Evolutionary conservation across 2,797 vertebrate species (phyloP), one percentile per base, ranked within the genome.

Genomic region (Benthosema pterotum): DNA sequence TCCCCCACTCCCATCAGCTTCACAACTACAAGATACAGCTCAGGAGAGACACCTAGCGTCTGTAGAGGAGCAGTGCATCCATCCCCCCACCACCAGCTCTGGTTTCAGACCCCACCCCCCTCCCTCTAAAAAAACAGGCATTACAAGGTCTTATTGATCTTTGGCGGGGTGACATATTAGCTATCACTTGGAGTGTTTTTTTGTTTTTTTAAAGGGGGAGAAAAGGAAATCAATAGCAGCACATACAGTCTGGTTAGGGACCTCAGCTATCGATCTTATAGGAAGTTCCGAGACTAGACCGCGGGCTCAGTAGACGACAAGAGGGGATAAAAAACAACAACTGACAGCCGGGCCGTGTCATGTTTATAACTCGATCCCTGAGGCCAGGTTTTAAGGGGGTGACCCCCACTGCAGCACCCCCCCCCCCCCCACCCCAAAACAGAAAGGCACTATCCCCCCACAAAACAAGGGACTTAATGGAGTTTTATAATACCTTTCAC

Each of bases 231-330:
- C 94, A 75, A 94, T 95, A 88, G 48, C 52, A 69, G 78, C 82
- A 87, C n/a, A n/a, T n/a, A n/a, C 79, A 75, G 86, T 83, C 87
- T 93, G 83, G 91, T 91, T 92, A 94, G 89, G 89, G 88, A 93
- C 89, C 91, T 92, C 74, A 22, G 69, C 87, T n/a, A 95, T 92
- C 88, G 92, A 95, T 94, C 85, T 74, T 22, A 22, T 2, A 79
- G 83, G 83, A 84, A 74, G 83, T 84, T n/a, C 72, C 54, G 70
- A 65, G 75, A 81, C 64, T 79, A 83, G 83, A 90, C 80, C 84
- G 73, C n/a, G n/a, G n/a, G n/a, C 64, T 65, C 63, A 82, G 68
- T 69, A 65, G 55, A 19, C 16, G 47, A 48, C 19, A 4, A 50
- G 45, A 14, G 61, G 17, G n/a, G n/a, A n/a, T n/a, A n/a, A n/a